Conservation (phyloP, 2,888 invertebrate species). For the Spodoptera picta region DNA sequence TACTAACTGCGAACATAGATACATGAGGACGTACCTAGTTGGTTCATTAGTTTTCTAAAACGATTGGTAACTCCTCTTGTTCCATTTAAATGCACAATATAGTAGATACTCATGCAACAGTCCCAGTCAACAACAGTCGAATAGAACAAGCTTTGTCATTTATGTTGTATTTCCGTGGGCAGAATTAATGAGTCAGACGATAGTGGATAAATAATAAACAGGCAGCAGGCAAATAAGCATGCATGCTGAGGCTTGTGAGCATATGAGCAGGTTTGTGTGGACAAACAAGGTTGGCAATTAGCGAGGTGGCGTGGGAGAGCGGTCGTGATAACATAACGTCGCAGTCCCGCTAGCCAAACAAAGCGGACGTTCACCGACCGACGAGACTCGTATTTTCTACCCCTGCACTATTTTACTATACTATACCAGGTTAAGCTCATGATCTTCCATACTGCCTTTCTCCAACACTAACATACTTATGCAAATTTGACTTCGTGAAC, state of each 20-base stretch:
- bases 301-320: slow-evolving; percentile 65
- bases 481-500: slow-evolving; percentile 33
- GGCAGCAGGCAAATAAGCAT: slow-evolving; percentile 41
- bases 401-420: slow-evolving; percentile 31
- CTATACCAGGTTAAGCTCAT: slow-evolving; percentile 17
- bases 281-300: slow-evolving; percentile 69
- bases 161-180: slow-evolving; percentile 34
- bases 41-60: not conserved
- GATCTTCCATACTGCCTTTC: slow-evolving; percentile 32
- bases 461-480: slow-evolving; percentile 35
- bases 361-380: slow-evolving; percentile 67
- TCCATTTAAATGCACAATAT: slow-evolving; percentile 24
- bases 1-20: no score
- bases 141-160: slow-evolving; percentile 38
- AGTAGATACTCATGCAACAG: slow-evolving; percentile 8
- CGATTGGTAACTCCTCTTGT: not conserved
- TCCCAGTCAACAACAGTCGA: slow-evolving; percentile 8
- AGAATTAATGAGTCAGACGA: slow-evolving; percentile 39
- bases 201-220: slow-evolving; percentile 41
- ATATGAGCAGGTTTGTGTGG: slow-evolving; percentile 51
- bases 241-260: slow-evolving; percentile 40
- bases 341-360: slow-evolving; percentile 77
- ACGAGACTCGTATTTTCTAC: slow-evolving; percentile 22
- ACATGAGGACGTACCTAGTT: no score
- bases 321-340: slow-evolving; percentile 51